phyloP scores from a whole-genome alignment of 2,888 invertebrate genomes.

The Sclerodermus sp. region DNA sequence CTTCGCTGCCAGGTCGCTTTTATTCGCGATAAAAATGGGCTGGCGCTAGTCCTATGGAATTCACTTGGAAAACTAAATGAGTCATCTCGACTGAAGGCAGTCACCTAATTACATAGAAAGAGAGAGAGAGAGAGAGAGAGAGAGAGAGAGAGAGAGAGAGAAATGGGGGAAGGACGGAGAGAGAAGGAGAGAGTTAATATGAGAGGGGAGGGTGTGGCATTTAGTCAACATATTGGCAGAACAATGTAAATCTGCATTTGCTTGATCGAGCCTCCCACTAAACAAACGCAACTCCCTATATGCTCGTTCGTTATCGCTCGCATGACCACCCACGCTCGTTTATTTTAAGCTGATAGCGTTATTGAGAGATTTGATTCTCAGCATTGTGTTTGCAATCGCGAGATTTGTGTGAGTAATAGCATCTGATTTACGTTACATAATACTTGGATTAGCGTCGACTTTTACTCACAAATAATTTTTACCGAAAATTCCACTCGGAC shows the following conservation, averaged over 20 bases:
- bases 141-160: too few species aligned
- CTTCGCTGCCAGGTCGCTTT: conserved; percentile 3
- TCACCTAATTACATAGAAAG: too few species aligned
- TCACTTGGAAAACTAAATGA: background rate
- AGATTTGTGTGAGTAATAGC: background rate
- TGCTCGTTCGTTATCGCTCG: conserved; percentile 18
- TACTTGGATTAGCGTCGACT: too few species aligned
- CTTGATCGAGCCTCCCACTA: conserved; percentile 22
- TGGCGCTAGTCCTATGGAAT: background rate
- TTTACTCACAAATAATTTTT: too few species aligned
- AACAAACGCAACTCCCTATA: conserved; percentile 19
- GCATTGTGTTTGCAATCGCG: background rate
- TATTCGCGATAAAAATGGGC: background rate
- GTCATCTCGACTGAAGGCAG: too few species aligned
- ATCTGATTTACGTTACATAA: too few species aligned
- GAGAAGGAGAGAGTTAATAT: conserved; percentile 15
- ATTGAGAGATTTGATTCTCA: conserved; percentile 2
- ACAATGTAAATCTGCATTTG: conserved; percentile 14
- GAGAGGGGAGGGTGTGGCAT: conserved; percentile 10
- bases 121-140: background rate
- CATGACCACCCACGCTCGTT: conserved; percentile 15
- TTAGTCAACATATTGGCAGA: background rate
- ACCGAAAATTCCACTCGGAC: too few species aligned
- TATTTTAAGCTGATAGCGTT: conserved; percentile 19
- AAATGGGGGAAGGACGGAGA: background rate